A percentile compares a stretch with the other conserved stretches of the same genome.
phyloP scores from a whole-genome alignment of 2,888 invertebrate species.

The Mellilla xanthometata region DNA sequence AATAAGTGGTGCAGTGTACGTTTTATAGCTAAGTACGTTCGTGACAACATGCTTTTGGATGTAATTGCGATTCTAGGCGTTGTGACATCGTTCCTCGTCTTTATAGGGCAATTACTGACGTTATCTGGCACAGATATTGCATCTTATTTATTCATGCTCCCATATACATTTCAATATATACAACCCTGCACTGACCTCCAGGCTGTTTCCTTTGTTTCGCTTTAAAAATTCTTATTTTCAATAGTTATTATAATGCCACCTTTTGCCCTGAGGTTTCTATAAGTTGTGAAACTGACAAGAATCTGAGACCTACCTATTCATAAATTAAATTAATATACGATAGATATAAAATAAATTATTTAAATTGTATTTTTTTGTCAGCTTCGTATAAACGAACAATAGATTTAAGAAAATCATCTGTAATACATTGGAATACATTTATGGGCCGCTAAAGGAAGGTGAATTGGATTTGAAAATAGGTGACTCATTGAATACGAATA shows the following conservation, averaged over 20 bases:
- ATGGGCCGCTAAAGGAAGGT: no score
- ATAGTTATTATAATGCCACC: slow-evolving; percentile 50
- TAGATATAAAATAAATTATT: no score
- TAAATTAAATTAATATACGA: no score
- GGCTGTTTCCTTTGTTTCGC: slow-evolving; percentile 41
- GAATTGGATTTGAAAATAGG: no score
- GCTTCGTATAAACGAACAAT: no score
- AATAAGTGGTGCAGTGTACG: slow-evolving; percentile 58
- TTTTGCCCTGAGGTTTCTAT: no score
- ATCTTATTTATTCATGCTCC: slow-evolving; percentile 72
- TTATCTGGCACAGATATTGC: slow-evolving; percentile 81
- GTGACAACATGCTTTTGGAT: slow-evolving; percentile 67
- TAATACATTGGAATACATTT: no score
- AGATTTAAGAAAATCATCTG: no score
- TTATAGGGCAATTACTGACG: slow-evolving; percentile 78
- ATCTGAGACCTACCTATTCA: no score
- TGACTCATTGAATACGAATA: no score
- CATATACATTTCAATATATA: slow-evolving; percentile 68
- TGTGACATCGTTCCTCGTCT: slow-evolving; percentile 74
- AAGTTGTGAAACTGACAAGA: no score
- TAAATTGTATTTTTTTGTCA: no score
- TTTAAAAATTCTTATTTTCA: slow-evolving; percentile 40
- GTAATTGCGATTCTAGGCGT: slow-evolving; percentile 75
- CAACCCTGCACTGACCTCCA: slow-evolving; percentile 59
- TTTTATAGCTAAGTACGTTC: slow-evolving; percentile 62